Evolutionary conservation across 2,888 invertebrate species (phyloP), one percentile per base, ranked within the genome.

Genomic region (Sabatieria punctata): DNA sequence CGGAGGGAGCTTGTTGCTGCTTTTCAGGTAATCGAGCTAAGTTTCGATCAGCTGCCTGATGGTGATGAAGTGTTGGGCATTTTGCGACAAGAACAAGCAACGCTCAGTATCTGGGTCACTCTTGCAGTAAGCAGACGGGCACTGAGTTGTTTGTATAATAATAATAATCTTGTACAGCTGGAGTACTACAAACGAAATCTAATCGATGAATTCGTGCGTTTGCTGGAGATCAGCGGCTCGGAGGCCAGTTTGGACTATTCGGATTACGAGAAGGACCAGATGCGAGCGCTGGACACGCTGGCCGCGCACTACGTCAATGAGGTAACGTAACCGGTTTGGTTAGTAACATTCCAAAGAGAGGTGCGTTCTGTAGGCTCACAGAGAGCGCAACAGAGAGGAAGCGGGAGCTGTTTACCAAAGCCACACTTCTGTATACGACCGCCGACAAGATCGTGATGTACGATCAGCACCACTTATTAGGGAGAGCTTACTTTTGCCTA

Each of bases 371-470:
- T n/a, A n/a, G n/a, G n/a, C n/a, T n/a, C n/a, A n/a, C n/a, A n/a
- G n/a, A n/a, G n/a, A n/a, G n/a, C n/a, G n/a, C n/a, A n/a, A n/a
- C n/a, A n/a, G 93, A 95, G 55, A 89, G 85, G 65, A 68, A 68
- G 50, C 77, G 85, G 51, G 93, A 95, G 56, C 73, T 89, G 18
- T 95, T 95, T 61, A 84, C 84, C 24, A 89, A 89, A 41, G 97
- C 97, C 2, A 95, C 93, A 1, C 75, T 88, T 43, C 71, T 95
- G n/a, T 99, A 95, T 65, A 89, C 89, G 1, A 89, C 88, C 53
- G 97, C 95, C 4, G 97, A 99, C 66, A 93, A 93, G 72, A 95
- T 97, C 68, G 89, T 93, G 60, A 97, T 97, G 95, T 97, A 95
- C 71, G 95, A 99, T 65, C 91, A 82, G 80, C 91, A 91, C 68